Evolutionary conservation across 2,113 vertebrate species (phyloP).

Genomic region (Neogobius melanostomus): DNA sequence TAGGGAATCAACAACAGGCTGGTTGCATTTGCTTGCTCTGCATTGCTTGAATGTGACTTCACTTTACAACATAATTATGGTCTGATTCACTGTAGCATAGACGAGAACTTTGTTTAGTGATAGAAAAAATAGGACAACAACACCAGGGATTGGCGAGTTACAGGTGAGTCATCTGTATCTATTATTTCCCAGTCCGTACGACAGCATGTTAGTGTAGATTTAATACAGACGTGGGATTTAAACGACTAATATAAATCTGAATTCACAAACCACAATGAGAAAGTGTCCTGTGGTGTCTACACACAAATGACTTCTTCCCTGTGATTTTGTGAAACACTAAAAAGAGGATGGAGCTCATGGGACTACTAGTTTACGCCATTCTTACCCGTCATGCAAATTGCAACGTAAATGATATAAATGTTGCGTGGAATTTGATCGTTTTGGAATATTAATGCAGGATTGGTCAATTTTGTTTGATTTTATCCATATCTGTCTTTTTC

Average conservation of each 20-base stretch:
- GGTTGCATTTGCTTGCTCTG: constrained; percentile 10
- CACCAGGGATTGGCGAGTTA: constrained; percentile 17
- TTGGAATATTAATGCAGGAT: too few relatives aligned
- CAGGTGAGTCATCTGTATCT: background rate
- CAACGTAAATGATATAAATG: constrained; percentile 3
- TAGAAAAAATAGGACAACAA: background rate
- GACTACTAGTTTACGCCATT: constrained; percentile 7
- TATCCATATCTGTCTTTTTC: too few relatives aligned
- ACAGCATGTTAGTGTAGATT: constrained; percentile 9
- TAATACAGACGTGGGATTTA: constrained; percentile 10
- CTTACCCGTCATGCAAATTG: constrained; percentile 6
- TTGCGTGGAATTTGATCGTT: constrained; percentile 1
- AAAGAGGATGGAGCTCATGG: constrained; percentile 21
- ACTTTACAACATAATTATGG: constrained; percentile 36
- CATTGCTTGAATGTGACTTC: constrained; percentile 15
- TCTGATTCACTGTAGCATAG: constrained; percentile 1
- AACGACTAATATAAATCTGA: background rate
- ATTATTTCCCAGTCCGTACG: constrained; percentile 11
- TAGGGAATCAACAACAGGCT: constrained; percentile 26
- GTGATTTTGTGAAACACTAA: constrained; percentile 31
- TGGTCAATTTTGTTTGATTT: background rate
- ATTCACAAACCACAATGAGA: constrained; percentile 19
- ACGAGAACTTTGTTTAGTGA: constrained; percentile 17
- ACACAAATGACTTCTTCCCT: constrained; percentile 4
- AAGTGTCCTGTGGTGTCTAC: constrained; percentile 13